Percentiles rank a stretch among this genome's conserved stretches.
Evolutionary conservation across 2,888 invertebrate genomes (phyloP).

Genomic region (Venustoraphidia nigricollis): DNA sequence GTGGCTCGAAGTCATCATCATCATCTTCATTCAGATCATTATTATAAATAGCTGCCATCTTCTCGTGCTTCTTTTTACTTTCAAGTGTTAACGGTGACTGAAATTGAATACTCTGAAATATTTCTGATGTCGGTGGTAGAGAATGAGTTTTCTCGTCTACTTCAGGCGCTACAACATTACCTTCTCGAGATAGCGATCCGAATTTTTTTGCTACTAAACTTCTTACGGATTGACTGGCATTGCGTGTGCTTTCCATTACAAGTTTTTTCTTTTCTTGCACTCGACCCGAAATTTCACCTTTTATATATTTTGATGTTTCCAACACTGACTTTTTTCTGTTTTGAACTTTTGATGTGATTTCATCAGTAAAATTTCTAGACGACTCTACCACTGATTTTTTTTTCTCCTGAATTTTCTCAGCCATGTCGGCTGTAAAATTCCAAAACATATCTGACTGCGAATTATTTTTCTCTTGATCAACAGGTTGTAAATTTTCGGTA

Average conservation of each 20-base stretch:
- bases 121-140: slow-evolving; percentile 19
- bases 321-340: slow-evolving; percentile 32
- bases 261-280: slow-evolving; percentile 36
- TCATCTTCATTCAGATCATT: slow-evolving; percentile 18
- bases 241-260: slow-evolving; percentile 45
- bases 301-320: slow-evolving; percentile 32
- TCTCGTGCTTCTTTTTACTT: slow-evolving; percentile 17
- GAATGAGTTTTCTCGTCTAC: slow-evolving; percentile 15
- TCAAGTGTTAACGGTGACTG: slow-evolving; percentile 41
- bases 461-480: too few species aligned
- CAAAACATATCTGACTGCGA: too few species aligned
- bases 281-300: slow-evolving; percentile 30
- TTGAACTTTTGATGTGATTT: slow-evolving; percentile 31
- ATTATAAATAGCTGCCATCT: slow-evolving; percentile 21
- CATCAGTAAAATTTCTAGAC: slow-evolving; percentile 27
- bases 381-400: slow-evolving; percentile 30
- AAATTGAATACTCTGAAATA: slow-evolving; percentile 50
- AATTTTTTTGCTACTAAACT: slow-evolving; percentile 22
- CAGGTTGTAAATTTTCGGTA: too few species aligned
- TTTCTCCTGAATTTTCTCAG: slow-evolving; percentile 20
- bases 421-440: slow-evolving; percentile 1
- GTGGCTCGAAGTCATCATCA: slow-evolving; percentile 11
- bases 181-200: slow-evolving; percentile 12
- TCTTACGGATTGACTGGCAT: slow-evolving; percentile 32
- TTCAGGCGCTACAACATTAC: slow-evolving; percentile 9